Evolutionary conservation across 2,888 invertebrate genomes (phyloP).

Genomic region (Stratiomys singularior): DNA sequence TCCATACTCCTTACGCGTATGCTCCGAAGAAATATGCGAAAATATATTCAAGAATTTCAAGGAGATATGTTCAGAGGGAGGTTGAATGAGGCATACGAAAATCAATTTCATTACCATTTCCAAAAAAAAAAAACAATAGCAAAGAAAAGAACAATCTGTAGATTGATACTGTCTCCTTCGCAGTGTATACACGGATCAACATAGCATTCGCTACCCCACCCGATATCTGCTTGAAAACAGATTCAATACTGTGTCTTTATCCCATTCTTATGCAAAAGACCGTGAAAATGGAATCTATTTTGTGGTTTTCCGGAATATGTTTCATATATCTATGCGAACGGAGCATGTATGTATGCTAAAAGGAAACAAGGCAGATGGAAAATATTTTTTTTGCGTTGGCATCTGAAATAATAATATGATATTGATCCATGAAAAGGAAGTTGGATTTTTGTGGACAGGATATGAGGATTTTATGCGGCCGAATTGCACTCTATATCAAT

Average conservation of each 20-base stretch:
- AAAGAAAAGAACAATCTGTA: constrained; percentile 26
- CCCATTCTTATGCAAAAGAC: constrained; percentile 25
- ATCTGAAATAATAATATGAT: constrained; percentile 5
- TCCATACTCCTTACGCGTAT: no score
- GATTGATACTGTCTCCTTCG: constrained; percentile 16
- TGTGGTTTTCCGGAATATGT: constrained; percentile 30
- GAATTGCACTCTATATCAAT: no score
- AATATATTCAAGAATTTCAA: no score
- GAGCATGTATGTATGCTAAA: background rate
- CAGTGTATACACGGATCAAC: no score
- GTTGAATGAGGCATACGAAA: no score
- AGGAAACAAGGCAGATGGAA: background rate
- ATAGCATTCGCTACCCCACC: no score
- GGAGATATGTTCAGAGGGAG: no score
- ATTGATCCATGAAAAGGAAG: background rate
- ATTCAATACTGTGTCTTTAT: background rate
- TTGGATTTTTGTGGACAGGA: background rate
- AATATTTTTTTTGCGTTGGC: background rate
- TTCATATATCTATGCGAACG: background rate
- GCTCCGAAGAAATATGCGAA: no score
- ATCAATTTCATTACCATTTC: no score
- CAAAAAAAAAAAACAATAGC: background rate
- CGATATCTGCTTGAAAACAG: no score
- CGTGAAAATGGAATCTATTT: constrained; percentile 35
- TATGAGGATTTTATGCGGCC: no score